These are phyloP conservation scores for Chloropsis cyanopogon DNA, from an alignment of 2,113 vertebrate species.

Conservation along the genomic window DNA sequence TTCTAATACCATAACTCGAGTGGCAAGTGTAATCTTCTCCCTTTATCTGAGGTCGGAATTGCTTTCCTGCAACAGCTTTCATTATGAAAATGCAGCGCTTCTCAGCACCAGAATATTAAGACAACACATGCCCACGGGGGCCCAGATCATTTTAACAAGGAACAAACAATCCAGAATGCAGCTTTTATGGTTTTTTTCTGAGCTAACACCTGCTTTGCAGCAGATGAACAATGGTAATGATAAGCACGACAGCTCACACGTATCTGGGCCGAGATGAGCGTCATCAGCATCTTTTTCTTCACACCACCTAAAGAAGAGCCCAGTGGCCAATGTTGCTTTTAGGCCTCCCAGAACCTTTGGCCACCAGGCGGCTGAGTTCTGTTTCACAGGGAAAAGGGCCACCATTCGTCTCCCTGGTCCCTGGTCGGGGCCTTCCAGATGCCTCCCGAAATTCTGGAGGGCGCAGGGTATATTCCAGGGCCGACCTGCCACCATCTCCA, in stretches of 20 bases:
- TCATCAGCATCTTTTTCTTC: background rate
- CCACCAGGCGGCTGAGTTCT: background rate
- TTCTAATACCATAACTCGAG: slow-evolving; percentile 59
- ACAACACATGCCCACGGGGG: slow-evolving; percentile 53
- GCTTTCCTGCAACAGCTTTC: slow-evolving; percentile 61
- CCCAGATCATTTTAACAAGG: slow-evolving; percentile 47
- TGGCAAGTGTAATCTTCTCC: slow-evolving; percentile 61
- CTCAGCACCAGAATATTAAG: slow-evolving; percentile 57
- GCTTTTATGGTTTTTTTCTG: slow-evolving; percentile 10
- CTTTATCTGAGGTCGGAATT: slow-evolving; percentile 56
- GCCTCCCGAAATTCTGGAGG: too few relatives aligned
- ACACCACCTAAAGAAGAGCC: background rate
- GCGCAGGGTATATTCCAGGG: too few relatives aligned
- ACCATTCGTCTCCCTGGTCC: too few relatives aligned
- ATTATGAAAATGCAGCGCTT: slow-evolving; percentile 55
- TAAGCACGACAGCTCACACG: background rate
- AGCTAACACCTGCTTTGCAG: slow-evolving; percentile 64
- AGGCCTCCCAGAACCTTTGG: background rate
- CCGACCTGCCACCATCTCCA: too few relatives aligned
- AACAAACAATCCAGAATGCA: slow-evolving; percentile 58
- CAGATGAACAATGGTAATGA: slow-evolving; percentile 35
- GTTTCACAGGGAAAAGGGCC: too few relatives aligned
- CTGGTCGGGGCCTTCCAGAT: too few relatives aligned
- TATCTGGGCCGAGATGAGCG: background rate
- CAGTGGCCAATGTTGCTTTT: background rate